phyloP scores from a whole-genome alignment of 2,888 invertebrate genomes.

The Tanaodytes sp. region DNA sequence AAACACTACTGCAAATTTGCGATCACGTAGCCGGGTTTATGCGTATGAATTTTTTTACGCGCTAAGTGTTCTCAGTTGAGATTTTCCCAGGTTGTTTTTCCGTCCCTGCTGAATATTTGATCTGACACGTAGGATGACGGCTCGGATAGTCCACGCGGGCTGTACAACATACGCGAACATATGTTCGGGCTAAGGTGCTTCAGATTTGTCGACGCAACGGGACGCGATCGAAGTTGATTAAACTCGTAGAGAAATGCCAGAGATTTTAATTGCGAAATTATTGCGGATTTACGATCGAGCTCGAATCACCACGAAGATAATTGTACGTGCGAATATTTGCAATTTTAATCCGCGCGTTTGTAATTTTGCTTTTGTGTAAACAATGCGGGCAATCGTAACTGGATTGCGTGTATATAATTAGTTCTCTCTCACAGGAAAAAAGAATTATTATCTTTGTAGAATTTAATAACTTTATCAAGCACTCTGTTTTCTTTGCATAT shows the following conservation, averaged over 20 bases:
- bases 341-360: too few species aligned
- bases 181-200: constrained; percentile 39
- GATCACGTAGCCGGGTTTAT: constrained; percentile 40
- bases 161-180: constrained; percentile 45
- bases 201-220: constrained; percentile 35
- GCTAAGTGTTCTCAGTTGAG: constrained; percentile 54
- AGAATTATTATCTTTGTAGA: too few species aligned
- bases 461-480: too few species aligned
- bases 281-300: too few species aligned
- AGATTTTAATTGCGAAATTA: too few species aligned
- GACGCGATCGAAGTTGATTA: constrained; percentile 48
- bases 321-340: too few species aligned
- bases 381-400: too few species aligned
- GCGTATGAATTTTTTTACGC: constrained; percentile 47
- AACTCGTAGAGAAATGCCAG: constrained; percentile 47
- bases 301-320: too few species aligned
- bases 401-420: too few species aligned
- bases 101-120: constrained; percentile 64
- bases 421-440: too few species aligned
- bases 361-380: too few species aligned
- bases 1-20: constrained; percentile 52
- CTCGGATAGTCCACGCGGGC: constrained; percentile 41
- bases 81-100: constrained; percentile 69
- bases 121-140: constrained; percentile 60
- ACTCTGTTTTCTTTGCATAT: too few species aligned